These are phyloP conservation scores for Diadema setosum DNA, from an alignment of 35 echinoderm and acorn worm species.

Conservation along the genomic window DNA sequence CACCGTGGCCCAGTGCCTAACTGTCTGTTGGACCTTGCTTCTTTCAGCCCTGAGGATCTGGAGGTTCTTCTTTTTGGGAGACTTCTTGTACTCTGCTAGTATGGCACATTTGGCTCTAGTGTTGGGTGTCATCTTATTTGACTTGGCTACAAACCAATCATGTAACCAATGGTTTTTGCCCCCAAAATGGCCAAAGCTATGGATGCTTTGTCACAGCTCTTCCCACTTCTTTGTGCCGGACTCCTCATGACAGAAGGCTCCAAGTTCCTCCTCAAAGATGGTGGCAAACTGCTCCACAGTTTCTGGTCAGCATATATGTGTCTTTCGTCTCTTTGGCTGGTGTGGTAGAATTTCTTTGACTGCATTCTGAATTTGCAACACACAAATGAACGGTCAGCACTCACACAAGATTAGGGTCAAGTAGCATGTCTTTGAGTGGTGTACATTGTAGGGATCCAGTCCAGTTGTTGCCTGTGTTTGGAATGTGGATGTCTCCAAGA, in stretches of 20 bases:
- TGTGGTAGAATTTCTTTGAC: too few species aligned
- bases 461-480: not conserved
- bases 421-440: not conserved
- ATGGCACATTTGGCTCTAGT: constrained; percentile 29
- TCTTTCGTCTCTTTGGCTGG: not conserved
- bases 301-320: not conserved
- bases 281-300: not conserved
- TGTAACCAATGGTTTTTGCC: not conserved
- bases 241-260: not conserved
- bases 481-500: too few species aligned
- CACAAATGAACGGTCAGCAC: too few species aligned
- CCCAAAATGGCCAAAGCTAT: constrained; percentile 5
- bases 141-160: constrained; percentile 32
- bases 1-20: not conserved
- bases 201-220: not conserved
- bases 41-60: not conserved
- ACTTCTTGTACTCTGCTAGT: not conserved
- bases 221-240: not conserved
- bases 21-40: not conserved
- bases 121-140: not conserved
- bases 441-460: not conserved
- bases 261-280: not conserved
- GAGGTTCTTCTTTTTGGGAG: not conserved
- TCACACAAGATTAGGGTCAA: not conserved
- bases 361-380: too few species aligned